Conservation (phyloP, 2,113 vertebrate genomes). For the Daboia siamensis region DNA sequence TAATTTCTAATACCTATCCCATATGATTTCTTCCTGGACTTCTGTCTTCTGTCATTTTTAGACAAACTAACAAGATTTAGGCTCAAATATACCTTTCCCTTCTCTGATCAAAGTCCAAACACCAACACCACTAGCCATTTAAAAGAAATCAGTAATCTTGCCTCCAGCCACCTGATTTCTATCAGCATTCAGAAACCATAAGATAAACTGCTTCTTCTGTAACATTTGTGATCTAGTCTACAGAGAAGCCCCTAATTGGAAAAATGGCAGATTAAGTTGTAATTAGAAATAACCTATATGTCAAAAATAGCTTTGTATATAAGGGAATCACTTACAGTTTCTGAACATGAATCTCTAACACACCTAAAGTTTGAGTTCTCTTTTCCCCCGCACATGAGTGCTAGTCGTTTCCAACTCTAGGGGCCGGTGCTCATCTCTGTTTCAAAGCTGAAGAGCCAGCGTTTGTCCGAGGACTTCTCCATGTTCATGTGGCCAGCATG, state of each 20-base stretch:
- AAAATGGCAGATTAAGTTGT: neutral
- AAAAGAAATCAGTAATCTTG: neutral
- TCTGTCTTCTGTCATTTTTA: neutral
- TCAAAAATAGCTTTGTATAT: neutral
- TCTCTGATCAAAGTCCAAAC: neutral
- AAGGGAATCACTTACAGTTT: neutral
- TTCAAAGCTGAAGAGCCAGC: too few relatives aligned
- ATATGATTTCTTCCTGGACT: neutral
- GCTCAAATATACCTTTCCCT: neutral
- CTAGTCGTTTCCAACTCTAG: too few relatives aligned
- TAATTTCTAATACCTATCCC: neutral
- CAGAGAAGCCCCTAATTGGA: neutral
- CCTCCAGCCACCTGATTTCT: neutral
- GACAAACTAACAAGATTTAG: neutral
- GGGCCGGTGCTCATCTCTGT: too few relatives aligned
- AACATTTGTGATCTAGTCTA: neutral
- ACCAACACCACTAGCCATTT: neutral
- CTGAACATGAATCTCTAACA: neutral
- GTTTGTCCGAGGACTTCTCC: too few relatives aligned
- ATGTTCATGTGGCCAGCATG: too few relatives aligned
- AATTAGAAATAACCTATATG: neutral
- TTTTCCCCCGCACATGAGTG: too few relatives aligned
- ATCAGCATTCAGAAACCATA: neutral
- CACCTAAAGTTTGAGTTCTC: neutral
- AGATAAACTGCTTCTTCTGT: neutral